phyloP scores from a whole-genome alignment of 2,888 invertebrate genomes.

The Automeris io region DNA sequence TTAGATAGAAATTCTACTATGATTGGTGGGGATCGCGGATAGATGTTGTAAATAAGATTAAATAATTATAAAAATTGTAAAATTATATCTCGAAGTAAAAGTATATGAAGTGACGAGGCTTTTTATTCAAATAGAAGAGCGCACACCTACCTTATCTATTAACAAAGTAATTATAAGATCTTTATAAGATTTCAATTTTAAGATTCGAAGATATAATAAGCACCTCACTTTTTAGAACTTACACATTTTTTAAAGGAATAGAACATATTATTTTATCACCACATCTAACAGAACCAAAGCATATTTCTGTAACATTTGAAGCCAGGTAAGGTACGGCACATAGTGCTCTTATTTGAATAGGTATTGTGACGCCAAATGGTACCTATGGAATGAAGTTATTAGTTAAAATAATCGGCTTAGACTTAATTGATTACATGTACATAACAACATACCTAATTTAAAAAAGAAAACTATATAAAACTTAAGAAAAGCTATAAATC shows the following conservation, averaged over 20 bases:
- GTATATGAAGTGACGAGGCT: too few relatives aligned
- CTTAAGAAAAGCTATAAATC: too few relatives aligned
- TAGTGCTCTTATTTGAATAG: slow-evolving; percentile 72
- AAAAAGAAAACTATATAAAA: too few relatives aligned
- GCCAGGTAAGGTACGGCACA: slow-evolving; percentile 77
- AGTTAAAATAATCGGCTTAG: background rate
- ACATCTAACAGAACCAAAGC: slow-evolving; percentile 77
- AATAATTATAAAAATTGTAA: too few relatives aligned
- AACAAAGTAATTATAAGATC: too few relatives aligned
- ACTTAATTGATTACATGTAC: background rate
- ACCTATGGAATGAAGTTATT: slow-evolving; percentile 45
- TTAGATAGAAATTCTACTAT: background rate
- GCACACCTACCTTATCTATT: too few relatives aligned
- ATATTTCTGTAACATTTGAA: slow-evolving; percentile 52
- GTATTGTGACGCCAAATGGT: slow-evolving; percentile 76
- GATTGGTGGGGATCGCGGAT: too few relatives aligned
- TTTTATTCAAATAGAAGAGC: too few relatives aligned
- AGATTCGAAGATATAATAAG: slow-evolving; percentile 2
- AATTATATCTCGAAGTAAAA: too few relatives aligned
- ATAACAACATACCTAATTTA: too few relatives aligned
- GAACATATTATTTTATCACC: slow-evolving; percentile 75
- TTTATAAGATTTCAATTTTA: background rate
- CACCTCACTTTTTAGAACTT: slow-evolving; percentile 28
- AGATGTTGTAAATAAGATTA: too few relatives aligned
- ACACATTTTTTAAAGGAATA: slow-evolving; percentile 77